Evolutionary conservation across 1,140 invertebrate genomes (phyloP), one percentile per base, ranked within the genome.

Genomic region (Cotesia glomerata): DNA sequence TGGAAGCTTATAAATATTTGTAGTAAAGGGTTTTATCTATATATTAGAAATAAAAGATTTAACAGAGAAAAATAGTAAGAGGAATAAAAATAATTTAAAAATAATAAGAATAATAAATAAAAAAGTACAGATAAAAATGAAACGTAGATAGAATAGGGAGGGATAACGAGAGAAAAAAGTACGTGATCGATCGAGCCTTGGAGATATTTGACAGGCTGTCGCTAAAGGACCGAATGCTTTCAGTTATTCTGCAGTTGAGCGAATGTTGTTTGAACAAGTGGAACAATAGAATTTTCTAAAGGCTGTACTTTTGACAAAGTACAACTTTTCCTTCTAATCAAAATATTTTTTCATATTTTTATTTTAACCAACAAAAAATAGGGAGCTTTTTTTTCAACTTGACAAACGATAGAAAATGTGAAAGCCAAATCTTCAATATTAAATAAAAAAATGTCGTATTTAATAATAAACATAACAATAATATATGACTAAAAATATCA

Each of bases 141-240:
- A 11, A 5, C 13, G 5, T 7, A 56, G 52, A 56, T n/a, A 56
- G 18, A 56, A 26, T 26, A 26, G 26, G 26, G 26, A 56, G 52
- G 52, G 52, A n/a, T 56, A 56, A 56, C 52, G 52, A 56, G 52
- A 45, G 5, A 45, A 45, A 45, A 56, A 56, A 56, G 52, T n/a
- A 18, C n/a, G n/a, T 56, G 52, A 56, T 56, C 52, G 52, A 56
- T 56, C 52, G 52, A 56, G 52, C 52, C 52, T 56, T 18, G n/a
- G 52, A 56, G 52, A 56, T 56, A 56, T 56, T 56, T 56, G 52
- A 56, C 52, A 18, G 52, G 18, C n/a, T 56, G 52, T 56, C 52
- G 52, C 18, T 14, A 18, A 14, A 18, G 52, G 8, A 14, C 18
- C 18, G 52, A 16, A 56, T 56, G 52, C 52, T 56, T 56, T 56